Evolutionary conservation across 1,140 invertebrate genomes (phyloP).

Genomic region (Lerema accius): DNA sequence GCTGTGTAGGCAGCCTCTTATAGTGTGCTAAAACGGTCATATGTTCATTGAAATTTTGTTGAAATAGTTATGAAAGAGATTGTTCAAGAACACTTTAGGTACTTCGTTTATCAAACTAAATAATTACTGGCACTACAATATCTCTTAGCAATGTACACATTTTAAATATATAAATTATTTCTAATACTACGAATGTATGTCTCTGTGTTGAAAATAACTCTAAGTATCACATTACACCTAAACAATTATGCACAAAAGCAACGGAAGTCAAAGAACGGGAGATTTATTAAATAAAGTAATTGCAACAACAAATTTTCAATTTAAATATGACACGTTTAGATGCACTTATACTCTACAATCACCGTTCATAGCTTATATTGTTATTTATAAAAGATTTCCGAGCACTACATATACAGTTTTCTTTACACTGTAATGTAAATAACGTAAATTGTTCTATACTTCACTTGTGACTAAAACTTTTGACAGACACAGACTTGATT

Average conservation of each 20-base stretch:
- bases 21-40: constrained; percentile 48
- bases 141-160: constrained; percentile 1
- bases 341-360: constrained; percentile 12
- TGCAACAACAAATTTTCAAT: not conserved
- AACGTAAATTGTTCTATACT: not conserved
- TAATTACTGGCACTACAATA: not conserved
- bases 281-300: not conserved
- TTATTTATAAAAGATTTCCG: constrained; percentile 13
- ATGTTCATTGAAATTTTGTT: constrained; percentile 2
- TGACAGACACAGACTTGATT: no score
- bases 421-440: not conserved
- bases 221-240: no score
- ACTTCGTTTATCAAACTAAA: not conserved
- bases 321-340: not conserved
- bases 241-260: no score
- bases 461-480: constrained; percentile 13
- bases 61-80: not conserved
- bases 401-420: constrained; percentile 3
- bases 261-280: no score
- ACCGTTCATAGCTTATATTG: constrained; percentile 33
- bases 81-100: no score
- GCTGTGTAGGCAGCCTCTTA: constrained; percentile 62
- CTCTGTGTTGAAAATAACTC: not conserved
- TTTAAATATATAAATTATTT: not conserved
- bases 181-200: not conserved